Conservation (phyloP, 2,797 vertebrate species). For the Syndactyla subalaris region DNA sequence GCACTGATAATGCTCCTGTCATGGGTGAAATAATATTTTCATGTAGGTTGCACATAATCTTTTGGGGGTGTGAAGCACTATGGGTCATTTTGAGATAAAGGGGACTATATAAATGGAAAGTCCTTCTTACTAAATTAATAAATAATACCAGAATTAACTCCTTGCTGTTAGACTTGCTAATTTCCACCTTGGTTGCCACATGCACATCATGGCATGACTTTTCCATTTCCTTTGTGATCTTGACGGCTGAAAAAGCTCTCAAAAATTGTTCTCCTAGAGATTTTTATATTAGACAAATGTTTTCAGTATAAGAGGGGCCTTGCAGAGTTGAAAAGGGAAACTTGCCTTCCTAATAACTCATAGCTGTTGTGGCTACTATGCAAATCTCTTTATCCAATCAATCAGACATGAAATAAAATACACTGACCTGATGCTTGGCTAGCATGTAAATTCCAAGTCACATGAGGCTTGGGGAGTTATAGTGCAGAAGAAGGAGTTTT, state of each 20-base stretch:
- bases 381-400: slow-evolving; percentile 75
- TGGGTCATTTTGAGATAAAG: neutral
- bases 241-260: neutral
- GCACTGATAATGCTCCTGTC: neutral
- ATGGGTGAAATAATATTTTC: rapidly evolving
- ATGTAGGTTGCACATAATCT: neutral
- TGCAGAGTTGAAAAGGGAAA: slow-evolving; percentile 48
- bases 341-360: slow-evolving; percentile 42
- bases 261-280: neutral
- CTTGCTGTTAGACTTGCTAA: neutral
- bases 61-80: neutral
- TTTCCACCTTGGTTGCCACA: neutral
- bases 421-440: slow-evolving; percentile 30
- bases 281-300: neutral
- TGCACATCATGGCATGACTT: neutral
- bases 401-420: slow-evolving; percentile 67
- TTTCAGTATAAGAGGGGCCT: slow-evolving; percentile 1
- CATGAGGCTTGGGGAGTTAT: slow-evolving; percentile 27
- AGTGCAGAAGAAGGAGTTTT: slow-evolving; percentile 59
- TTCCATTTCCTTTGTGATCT: neutral
- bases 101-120: neutral
- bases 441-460: slow-evolving; percentile 57
- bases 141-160: neutral
- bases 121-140: neutral
- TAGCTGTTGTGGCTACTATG: slow-evolving; percentile 55